phyloP scores from a whole-genome alignment of 2,113 vertebrate genomes.

The Setophaga kirtlandii region DNA sequence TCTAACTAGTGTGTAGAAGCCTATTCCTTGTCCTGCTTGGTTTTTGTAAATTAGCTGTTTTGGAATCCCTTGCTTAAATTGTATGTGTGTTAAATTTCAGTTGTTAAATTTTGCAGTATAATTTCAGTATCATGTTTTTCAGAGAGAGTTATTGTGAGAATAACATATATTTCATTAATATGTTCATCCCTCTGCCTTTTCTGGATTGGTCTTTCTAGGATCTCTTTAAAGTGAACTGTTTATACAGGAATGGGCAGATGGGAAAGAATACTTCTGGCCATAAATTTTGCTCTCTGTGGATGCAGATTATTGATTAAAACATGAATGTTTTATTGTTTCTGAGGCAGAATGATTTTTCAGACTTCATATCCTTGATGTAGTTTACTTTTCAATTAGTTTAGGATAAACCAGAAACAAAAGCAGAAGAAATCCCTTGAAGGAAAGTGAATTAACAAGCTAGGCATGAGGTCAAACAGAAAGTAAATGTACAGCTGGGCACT shows the following conservation, averaged over 20 bases:
- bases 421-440: neutral
- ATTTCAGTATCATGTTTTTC: neutral
- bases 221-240: neutral
- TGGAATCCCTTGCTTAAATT: neutral
- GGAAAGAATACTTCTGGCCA: neutral
- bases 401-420: neutral
- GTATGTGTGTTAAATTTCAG: neutral
- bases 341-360: neutral
- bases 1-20: neutral
- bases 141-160: neutral
- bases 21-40: neutral
- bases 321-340: neutral
- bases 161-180: neutral
- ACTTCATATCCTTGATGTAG: neutral
- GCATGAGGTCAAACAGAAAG: conserved; percentile 5
- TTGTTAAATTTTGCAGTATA: neutral
- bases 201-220: neutral
- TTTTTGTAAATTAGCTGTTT: neutral
- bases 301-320: neutral
- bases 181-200: neutral
- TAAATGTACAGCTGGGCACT: neutral
- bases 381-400: neutral
- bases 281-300: neutral
- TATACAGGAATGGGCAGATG: neutral
- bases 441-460: neutral